These are phyloP conservation scores for Anser brachyrhynchus DNA, from an alignment of 2,113 vertebrate genomes.

Conservation along the genomic window DNA sequence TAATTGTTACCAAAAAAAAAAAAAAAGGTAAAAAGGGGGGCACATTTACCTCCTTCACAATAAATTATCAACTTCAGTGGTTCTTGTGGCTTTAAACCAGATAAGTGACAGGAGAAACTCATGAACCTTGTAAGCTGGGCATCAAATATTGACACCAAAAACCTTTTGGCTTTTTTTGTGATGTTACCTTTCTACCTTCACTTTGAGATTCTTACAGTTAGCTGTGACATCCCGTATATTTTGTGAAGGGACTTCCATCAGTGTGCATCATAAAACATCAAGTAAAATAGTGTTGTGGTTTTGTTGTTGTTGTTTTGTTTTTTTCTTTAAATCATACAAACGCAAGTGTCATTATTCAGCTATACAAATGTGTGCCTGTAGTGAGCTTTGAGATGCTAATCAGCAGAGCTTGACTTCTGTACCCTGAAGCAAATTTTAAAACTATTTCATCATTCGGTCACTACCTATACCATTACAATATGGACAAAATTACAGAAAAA, in stretches of 20 bases:
- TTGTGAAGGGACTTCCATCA: neutral
- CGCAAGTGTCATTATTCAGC: slow-evolving; percentile 40
- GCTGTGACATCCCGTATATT: neutral
- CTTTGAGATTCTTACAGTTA: slow-evolving; percentile 1
- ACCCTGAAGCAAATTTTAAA: slow-evolving; percentile 67
- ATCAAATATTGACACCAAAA: neutral
- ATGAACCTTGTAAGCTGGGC: neutral
- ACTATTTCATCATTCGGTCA: slow-evolving; percentile 59
- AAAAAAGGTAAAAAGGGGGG: neutral
- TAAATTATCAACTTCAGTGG: neutral
- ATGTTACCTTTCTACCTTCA: neutral
- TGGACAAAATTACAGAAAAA: slow-evolving; percentile 33
- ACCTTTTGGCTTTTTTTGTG: neutral
- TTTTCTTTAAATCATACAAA: slow-evolving; percentile 1
- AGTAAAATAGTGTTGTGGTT: neutral
- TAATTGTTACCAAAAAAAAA: neutral
- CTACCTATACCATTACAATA: slow-evolving; percentile 35
- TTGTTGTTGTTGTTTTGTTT: neutral
- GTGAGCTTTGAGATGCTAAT: slow-evolving; percentile 68
- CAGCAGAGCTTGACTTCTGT: slow-evolving; percentile 78
- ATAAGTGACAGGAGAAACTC: neutral
- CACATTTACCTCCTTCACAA: neutral
- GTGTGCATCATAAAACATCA: neutral
- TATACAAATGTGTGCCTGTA: slow-evolving; percentile 70
- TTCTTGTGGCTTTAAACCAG: neutral